Percentiles rank a stretch among this genome's conserved stretches.
These are phyloP conservation scores for Eudyptes chrysolophus DNA, from an alignment of 2,113 vertebrate species.

Conservation along the genomic window DNA sequence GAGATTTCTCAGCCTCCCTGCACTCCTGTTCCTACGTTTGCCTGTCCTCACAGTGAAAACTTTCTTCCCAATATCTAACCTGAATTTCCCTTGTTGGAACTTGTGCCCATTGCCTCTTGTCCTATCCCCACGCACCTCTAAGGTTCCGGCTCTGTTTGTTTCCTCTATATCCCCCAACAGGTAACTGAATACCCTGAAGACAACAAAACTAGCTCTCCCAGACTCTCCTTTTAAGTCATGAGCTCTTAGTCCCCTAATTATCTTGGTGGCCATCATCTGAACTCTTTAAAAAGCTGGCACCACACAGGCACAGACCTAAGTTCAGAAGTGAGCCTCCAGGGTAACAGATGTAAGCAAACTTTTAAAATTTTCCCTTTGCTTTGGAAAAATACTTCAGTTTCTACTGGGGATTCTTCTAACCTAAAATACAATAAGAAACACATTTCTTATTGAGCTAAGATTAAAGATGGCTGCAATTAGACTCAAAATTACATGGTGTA, in stretches of 20 bases:
- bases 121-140: background rate
- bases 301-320: background rate
- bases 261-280: background rate
- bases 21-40: background rate
- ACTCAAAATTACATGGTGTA: background rate
- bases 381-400: background rate
- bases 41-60: background rate
- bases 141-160: background rate
- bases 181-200: background rate
- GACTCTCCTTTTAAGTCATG: background rate
- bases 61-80: background rate
- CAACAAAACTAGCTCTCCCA: background rate
- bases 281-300: background rate
- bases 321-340: background rate
- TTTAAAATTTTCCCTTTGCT: background rate
- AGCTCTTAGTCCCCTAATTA: background rate
- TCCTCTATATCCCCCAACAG: accelerated
- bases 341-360: background rate
- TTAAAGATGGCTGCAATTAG: background rate
- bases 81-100: background rate
- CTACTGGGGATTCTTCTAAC: background rate
- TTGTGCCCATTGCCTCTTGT: background rate
- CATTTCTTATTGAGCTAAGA: background rate
- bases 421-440: background rate
- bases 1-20: background rate